Conservation (phyloP, 2,113 vertebrate genomes). For the Struthio camelus region DNA sequence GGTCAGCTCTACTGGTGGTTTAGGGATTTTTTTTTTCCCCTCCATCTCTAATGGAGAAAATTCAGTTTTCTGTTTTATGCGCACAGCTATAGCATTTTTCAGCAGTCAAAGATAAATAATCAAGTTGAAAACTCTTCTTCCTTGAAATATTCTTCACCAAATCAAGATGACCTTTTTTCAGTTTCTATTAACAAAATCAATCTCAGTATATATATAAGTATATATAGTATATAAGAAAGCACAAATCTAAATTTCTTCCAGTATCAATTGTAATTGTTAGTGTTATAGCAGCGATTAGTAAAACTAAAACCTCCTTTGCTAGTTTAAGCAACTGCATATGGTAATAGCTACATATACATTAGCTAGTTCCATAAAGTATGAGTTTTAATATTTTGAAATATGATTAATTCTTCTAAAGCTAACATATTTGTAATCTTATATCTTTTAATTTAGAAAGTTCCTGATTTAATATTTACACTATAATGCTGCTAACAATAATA, state of each 20-base stretch:
- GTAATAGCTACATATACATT: neutral
- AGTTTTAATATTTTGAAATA: neutral
- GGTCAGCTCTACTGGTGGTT: neutral
- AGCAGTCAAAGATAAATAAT: neutral
- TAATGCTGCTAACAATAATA: slow-evolving; percentile 7
- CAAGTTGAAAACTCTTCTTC: neutral
- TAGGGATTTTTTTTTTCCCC: neutral
- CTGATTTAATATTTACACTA: slow-evolving; percentile 17
- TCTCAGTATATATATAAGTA: too few species aligned
- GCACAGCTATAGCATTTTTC: neutral
- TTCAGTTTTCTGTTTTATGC: neutral
- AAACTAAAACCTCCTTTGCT: neutral
- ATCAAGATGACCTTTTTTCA: neutral
- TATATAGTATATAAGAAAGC: neutral
- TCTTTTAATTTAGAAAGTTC: neutral
- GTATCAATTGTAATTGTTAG: neutral
- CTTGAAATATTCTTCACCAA: neutral
- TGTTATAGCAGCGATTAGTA: neutral
- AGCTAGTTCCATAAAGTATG: neutral
- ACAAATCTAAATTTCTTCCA: neutral
- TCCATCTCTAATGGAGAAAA: neutral
- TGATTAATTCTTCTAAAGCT: neutral
- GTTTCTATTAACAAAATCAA: neutral
- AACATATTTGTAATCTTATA: neutral
- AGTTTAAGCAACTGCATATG: neutral